Evolutionary conservation across 53 echinoderm and acorn worm genomes (phyloP).

Genomic region (Glandiceps talaboti): DNA sequence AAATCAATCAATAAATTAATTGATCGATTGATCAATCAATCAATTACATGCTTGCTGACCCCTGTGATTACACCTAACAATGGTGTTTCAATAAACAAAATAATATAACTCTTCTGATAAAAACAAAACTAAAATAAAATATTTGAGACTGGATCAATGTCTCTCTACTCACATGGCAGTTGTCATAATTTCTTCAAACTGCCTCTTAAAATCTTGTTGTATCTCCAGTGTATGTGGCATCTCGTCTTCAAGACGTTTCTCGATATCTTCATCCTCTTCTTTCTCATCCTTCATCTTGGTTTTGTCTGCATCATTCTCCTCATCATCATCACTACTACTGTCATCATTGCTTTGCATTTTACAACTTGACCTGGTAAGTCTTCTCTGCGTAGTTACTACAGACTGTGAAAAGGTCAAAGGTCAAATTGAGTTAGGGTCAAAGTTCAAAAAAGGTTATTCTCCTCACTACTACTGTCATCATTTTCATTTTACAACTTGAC

Average conservation of each 20-base stretch:
- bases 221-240: conserved; percentile 33
- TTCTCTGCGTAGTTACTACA: background rate
- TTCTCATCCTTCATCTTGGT: background rate
- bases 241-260: background rate
- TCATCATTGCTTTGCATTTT: background rate
- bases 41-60: too few species aligned
- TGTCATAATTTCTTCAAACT: conserved; percentile 79
- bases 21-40: too few species aligned
- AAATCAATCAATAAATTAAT: too few species aligned
- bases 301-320: background rate
- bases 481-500: too few species aligned
- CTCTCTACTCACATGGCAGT: conserved; percentile 74
- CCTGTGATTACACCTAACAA: too few species aligned
- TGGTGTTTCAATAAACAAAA: too few species aligned
- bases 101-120: too few species aligned
- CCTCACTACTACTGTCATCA: too few species aligned
- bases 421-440: too few species aligned
- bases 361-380: background rate
- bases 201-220: conserved; percentile 76
- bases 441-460: too few species aligned
- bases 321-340: background rate
- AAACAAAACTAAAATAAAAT: too few species aligned
- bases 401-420: background rate
- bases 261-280: background rate
- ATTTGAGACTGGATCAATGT: too few species aligned